phyloP scores from a whole-genome alignment of 1,140 invertebrate genomes.

The Apis cerana region DNA sequence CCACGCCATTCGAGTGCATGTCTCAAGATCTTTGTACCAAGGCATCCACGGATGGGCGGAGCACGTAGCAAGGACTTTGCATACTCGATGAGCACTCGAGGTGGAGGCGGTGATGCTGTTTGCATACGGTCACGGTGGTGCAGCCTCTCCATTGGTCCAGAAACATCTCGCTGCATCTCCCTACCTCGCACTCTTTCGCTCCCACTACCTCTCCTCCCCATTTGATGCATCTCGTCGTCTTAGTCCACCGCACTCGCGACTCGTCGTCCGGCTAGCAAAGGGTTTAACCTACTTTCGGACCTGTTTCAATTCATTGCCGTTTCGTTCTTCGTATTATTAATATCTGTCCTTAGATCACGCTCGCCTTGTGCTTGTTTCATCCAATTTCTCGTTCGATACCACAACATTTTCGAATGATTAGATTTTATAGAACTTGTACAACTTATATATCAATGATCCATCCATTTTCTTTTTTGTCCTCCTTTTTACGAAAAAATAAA shows the following conservation, averaged over 20 bases:
- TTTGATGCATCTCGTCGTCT: constrained; percentile 55
- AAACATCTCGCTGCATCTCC: constrained; percentile 71
- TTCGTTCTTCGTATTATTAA: no score
- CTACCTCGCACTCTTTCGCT: constrained; percentile 57
- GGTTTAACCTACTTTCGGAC: constrained; percentile 26
- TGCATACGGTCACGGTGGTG: constrained; percentile 77
- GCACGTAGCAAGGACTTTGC: constrained; percentile 77
- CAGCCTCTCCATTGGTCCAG: constrained; percentile 79
- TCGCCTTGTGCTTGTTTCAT: no score
- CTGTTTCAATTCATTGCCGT: no score
- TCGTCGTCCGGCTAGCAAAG: constrained; percentile 40
- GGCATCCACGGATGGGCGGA: constrained; percentile 73
- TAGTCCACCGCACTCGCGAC: constrained; percentile 55
- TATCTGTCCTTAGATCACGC: no score
- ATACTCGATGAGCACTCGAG: constrained; percentile 77
- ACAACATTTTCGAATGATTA: no score
- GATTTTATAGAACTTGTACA: no score
- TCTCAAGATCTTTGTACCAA: constrained; percentile 52
- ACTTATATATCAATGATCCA: no score
- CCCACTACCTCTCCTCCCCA: constrained; percentile 50
- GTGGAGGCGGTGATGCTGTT: constrained; percentile 78
- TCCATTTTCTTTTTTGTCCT: no score
- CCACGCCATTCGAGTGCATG: constrained; percentile 38
- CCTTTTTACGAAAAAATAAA: no score
- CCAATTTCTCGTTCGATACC: no score